phyloP scores from a whole-genome alignment of 2,113 vertebrate species.

The Dinomys branickii region DNA sequence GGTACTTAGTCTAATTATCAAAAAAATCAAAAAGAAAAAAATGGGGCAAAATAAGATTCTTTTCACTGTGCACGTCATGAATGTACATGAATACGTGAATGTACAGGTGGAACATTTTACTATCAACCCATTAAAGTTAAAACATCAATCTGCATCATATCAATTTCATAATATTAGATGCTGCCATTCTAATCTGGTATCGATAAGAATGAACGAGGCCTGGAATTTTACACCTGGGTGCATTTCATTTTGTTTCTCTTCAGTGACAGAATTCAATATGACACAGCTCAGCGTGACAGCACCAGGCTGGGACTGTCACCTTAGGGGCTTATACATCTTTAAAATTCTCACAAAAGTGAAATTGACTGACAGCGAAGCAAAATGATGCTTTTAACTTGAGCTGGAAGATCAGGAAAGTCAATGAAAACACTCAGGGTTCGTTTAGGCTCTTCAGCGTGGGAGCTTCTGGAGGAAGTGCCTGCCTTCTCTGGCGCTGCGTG shows the following conservation, averaged over 20 bases:
- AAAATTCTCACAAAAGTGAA: constrained; percentile 82
- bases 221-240: constrained; percentile 75
- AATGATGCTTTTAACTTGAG: constrained; percentile 82
- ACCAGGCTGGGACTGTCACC: constrained; percentile 78
- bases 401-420: constrained; percentile 80
- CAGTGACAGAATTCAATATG: constrained; percentile 74
- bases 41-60: background rate
- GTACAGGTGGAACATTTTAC: constrained; percentile 46
- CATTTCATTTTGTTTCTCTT: constrained; percentile 75
- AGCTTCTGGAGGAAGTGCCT: constrained; percentile 3
- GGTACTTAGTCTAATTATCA: background rate
- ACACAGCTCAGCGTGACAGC: constrained; percentile 74
- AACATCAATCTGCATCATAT: constrained; percentile 76
- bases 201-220: constrained; percentile 79
- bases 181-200: constrained; percentile 66
- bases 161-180: constrained; percentile 62
- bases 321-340: constrained; percentile 76
- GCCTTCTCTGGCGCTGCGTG: background rate
- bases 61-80: background rate
- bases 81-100: constrained; percentile 35
- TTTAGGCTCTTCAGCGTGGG: constrained; percentile 11
- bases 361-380: constrained; percentile 78
- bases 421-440: constrained; percentile 78
- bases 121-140: constrained; percentile 63
- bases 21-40: constrained; percentile 39